Percentiles rank a stretch among this genome's conserved stretches.
phyloP scores from a whole-genome alignment of 1,140 invertebrate genomes.

The Zaprionus nigranus region DNA sequence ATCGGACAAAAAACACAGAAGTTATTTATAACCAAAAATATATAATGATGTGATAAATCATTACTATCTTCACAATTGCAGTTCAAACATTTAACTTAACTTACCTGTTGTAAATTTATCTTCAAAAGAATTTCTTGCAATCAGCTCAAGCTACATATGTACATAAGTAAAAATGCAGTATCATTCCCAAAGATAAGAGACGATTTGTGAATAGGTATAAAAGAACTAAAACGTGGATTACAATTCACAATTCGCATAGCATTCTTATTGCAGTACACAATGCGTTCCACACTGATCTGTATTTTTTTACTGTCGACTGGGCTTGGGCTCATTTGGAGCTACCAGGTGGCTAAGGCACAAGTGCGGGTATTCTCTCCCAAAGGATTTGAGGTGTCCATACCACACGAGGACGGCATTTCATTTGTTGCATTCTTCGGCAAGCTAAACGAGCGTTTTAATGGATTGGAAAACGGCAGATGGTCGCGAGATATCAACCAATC shows the following conservation, averaged over 20 bases:
- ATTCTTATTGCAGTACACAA: constrained; percentile 23
- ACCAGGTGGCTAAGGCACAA: constrained; percentile 85
- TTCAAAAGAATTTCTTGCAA: no score
- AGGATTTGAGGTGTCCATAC: constrained; percentile 88
- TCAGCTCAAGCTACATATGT: no score
- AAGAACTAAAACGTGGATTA: not conserved
- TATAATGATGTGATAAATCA: no score
- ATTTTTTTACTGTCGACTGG: constrained; percentile 11
- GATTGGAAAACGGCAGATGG: no score
- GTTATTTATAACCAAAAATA: no score
- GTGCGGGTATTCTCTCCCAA: constrained; percentile 87
- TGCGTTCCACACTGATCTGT: constrained; percentile 11
- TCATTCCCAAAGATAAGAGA: not conserved
- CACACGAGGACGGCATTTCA: constrained; percentile 87
- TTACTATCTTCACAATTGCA: no score
- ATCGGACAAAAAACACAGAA: no score
- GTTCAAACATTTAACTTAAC: no score
- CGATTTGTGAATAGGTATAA: constrained; percentile 15
- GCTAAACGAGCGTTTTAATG: constrained; percentile 16
- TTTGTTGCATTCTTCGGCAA: constrained; percentile 89
- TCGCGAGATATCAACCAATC: no score
- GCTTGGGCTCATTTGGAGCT: constrained; percentile 26
- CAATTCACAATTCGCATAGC: not conserved
- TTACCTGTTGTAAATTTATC: no score
- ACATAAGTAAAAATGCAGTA: no score